A percentile compares a stretch with the other conserved stretches of the same genome.
phyloP scores from a whole-genome alignment of 2,113 vertebrate genomes.

The Elephas maximus region DNA sequence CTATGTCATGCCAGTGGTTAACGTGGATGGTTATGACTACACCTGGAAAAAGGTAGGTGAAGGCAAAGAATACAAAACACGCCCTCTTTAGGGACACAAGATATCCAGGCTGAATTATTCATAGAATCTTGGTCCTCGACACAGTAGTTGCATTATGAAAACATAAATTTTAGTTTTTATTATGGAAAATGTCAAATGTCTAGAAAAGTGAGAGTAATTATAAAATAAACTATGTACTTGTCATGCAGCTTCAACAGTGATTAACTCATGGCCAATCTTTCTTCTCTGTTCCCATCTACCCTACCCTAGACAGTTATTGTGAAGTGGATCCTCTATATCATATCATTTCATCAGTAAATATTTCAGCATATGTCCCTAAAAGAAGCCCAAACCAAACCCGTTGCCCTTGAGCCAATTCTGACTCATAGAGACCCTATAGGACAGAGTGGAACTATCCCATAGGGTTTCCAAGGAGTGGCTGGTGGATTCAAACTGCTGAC shows the following conservation, averaged over 20 bases:
- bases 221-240: background rate
- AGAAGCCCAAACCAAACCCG: background rate
- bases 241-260: background rate
- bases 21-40: conserved; percentile 96
- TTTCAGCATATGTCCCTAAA: conserved; percentile 8
- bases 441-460: background rate
- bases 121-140: background rate
- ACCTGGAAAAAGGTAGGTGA: conserved; percentile 94
- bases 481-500: background rate
- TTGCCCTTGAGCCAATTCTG: background rate
- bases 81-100: background rate
- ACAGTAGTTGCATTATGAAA: background rate
- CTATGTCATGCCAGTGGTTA: conserved; percentile 94
- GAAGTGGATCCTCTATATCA: background rate
- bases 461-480: background rate
- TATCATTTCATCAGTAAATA: background rate
- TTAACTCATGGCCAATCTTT: background rate
- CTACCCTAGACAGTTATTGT: background rate
- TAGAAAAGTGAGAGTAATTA: background rate
- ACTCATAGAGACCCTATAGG: background rate
- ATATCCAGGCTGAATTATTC: background rate
- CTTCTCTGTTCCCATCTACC: background rate
- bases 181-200: conserved; percentile 13
- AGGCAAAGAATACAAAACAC: background rate
- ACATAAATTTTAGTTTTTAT: background rate